Evolutionary conservation across 92 coral and sea anemone genomes (phyloP).

Genomic region (Epizoanthus ramosus): DNA sequence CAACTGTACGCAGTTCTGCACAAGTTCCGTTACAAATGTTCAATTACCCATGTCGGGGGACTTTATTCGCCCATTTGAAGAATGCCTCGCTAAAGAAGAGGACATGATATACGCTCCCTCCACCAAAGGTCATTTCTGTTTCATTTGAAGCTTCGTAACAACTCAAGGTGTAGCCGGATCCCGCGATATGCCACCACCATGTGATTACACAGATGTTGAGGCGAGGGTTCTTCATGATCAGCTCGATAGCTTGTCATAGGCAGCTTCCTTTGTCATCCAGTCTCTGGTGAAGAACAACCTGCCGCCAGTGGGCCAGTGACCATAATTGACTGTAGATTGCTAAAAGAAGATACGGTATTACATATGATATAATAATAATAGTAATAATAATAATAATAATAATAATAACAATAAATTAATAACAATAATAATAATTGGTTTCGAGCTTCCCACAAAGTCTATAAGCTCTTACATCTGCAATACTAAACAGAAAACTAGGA

Average conservation of each 20-base stretch:
- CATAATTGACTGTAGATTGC: not conserved
- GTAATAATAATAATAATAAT: too few species aligned
- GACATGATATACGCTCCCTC: not conserved
- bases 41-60: constrained; percentile 9
- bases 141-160: not conserved
- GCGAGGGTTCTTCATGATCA: constrained; percentile 32
- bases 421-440: too few species aligned
- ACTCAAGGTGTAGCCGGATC: not conserved
- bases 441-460: too few species aligned
- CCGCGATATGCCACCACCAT: not conserved
- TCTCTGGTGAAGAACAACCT: not conserved
- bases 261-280: constrained; percentile 17
- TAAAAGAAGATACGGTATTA: not conserved
- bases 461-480: too few species aligned
- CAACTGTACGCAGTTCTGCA: too few species aligned
- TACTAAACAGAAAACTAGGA: too few species aligned
- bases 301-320: constrained; percentile 19
- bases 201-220: constrained; percentile 37
- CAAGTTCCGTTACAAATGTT: not conserved
- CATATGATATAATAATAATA: too few species aligned
- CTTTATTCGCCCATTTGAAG: constrained; percentile 21
- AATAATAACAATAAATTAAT: too few species aligned
- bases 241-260: constrained; percentile 43
- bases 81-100: constrained; percentile 12
- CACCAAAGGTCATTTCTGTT: not conserved